Conservation (phyloP, 2,888 invertebrate genomes). For the Drosophila kokeensis region DNA sequence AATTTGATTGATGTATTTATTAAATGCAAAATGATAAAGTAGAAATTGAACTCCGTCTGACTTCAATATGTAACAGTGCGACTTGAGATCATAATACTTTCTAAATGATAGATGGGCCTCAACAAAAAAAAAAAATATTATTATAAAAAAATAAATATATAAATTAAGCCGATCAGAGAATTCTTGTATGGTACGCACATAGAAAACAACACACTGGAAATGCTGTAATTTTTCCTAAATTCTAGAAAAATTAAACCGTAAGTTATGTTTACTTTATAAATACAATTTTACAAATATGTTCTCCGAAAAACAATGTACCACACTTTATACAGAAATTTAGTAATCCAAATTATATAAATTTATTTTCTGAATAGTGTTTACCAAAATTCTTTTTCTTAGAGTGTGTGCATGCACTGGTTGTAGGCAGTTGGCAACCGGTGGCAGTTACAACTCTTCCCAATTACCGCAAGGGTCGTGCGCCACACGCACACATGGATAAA, state of each 20-base stretch:
- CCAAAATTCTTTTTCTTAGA: background rate
- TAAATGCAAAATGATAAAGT: slow-evolving; percentile 8
- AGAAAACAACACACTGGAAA: background rate
- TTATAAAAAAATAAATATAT: background rate
- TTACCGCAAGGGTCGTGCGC: slow-evolving; percentile 66
- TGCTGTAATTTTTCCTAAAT: background rate
- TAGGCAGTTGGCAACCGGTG: slow-evolving; percentile 22
- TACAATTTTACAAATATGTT: no score
- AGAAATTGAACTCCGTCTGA: background rate
- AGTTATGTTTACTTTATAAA: no score
- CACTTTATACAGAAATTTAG: no score
- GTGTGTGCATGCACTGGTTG: slow-evolving; percentile 22
- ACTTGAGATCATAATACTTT: background rate
- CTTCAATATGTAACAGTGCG: background rate
- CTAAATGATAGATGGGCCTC: background rate
- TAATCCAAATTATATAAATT: background rate
- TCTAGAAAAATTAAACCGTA: background rate
- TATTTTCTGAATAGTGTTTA: background rate
- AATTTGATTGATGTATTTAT: slow-evolving; percentile 58
- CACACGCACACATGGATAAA: slow-evolving; percentile 20
- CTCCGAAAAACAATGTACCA: background rate
- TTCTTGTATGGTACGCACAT: no score
- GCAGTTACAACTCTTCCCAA: slow-evolving; percentile 57
- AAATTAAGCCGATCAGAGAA: background rate
- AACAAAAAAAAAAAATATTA: background rate